These are phyloP conservation scores for Nebria ingens DNA, from an alignment of 1,140 invertebrate genomes.

Conservation along the genomic window DNA sequence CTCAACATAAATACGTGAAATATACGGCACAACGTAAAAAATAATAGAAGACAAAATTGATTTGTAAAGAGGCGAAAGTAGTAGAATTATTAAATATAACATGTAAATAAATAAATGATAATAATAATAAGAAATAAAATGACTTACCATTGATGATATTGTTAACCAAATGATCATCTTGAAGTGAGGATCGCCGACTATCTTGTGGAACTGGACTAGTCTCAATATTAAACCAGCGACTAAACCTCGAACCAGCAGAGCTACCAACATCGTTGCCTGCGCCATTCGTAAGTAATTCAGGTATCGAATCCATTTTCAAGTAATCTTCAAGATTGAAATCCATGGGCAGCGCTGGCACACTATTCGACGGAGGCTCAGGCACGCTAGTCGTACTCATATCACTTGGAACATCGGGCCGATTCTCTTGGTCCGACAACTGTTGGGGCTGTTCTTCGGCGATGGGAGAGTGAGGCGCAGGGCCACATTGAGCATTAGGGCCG, in stretches of 20 bases:
- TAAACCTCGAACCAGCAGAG: constrained; percentile 43
- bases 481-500: background rate
- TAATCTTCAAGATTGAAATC: constrained; percentile 63
- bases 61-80: background rate
- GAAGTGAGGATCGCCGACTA: constrained; percentile 48
- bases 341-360: background rate
- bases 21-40: no score
- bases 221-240: constrained; percentile 45
- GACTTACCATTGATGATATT: constrained; percentile 45
- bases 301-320: constrained; percentile 52
- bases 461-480: background rate
- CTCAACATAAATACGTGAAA: no score
- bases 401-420: background rate
- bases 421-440: background rate
- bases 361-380: constrained; percentile 10
- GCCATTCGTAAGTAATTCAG: constrained; percentile 47
- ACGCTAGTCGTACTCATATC: constrained; percentile 29
- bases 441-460: constrained; percentile 7
- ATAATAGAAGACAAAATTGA: constrained; percentile 12
- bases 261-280: constrained; percentile 34
- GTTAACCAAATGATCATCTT: constrained; percentile 50
- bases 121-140: no score
- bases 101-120: no score
- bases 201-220: constrained; percentile 39
- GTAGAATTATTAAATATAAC: background rate